Conservation (phyloP, 2,888 invertebrate species). For the Uloborus plumipes region DNA sequence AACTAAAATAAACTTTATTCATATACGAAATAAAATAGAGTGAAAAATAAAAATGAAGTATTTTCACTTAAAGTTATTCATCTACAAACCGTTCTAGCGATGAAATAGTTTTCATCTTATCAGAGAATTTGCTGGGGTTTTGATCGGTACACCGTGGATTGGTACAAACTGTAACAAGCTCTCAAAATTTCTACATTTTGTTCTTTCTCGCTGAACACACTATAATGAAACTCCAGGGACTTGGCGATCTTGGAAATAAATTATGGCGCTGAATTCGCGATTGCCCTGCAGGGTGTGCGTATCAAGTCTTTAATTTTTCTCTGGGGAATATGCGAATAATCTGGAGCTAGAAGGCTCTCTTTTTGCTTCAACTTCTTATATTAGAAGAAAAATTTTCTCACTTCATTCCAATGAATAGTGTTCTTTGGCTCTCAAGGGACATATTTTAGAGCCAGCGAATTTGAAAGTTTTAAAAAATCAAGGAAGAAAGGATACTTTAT, state of each 20-base stretch:
- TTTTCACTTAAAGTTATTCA: too few relatives aligned
- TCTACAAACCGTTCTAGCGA: not conserved
- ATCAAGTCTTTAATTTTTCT: conserved; percentile 56
- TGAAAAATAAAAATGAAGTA: too few relatives aligned
- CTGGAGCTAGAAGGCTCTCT: conserved; percentile 2
- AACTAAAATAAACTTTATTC: too few relatives aligned
- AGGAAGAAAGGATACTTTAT: conserved; percentile 6
- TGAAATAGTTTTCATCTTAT: conserved; percentile 7
- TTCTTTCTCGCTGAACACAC: conserved; percentile 31
- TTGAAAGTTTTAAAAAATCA: not conserved
- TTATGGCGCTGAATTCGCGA: conserved; percentile 51
- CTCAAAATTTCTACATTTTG: conserved; percentile 37
- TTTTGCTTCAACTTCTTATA: conserved; percentile 10
- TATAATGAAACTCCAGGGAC: conserved; percentile 58
- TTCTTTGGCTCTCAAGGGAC: conserved; percentile 31
- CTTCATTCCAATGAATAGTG: conserved; percentile 57
- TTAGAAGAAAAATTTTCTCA: conserved; percentile 41
- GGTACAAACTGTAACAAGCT: conserved; percentile 33
- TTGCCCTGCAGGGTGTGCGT: conserved; percentile 50
- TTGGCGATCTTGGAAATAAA: conserved; percentile 41
- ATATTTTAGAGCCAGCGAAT: conserved; percentile 21
- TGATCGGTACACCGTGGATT: conserved; percentile 24
- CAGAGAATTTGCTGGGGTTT: conserved; percentile 1
- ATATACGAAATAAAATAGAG: too few relatives aligned
- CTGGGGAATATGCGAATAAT: conserved; percentile 45